A percentile compares a stretch with the other conserved stretches of the same genome.
Conservation (phyloP, 2,888 invertebrate genomes). For the Schrankia costaestrigalis region DNA sequence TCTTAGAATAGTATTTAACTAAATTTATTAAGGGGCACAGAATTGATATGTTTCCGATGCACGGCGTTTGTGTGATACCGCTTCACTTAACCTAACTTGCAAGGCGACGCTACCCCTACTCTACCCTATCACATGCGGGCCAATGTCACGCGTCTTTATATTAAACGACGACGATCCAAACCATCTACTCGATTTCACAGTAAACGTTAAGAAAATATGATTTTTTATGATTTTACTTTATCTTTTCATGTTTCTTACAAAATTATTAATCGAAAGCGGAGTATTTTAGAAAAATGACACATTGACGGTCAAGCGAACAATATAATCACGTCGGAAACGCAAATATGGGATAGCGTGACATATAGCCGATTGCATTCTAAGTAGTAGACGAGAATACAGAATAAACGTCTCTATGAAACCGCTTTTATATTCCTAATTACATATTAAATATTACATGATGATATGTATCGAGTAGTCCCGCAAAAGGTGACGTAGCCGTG, state of each 20-base stretch:
- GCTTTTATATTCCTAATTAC: conserved; percentile 77
- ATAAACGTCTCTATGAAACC: conserved; percentile 81
- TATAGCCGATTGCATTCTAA: conserved; percentile 73
- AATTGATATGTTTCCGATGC: conserved; percentile 89
- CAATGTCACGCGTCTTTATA: conserved; percentile 69
- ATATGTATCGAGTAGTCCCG: conserved; percentile 88
- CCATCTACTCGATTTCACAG: conserved; percentile 67
- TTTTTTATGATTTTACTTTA: conserved; percentile 34
- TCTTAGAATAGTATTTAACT: conserved; percentile 78
- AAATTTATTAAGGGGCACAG: conserved; percentile 87
- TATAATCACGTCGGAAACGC: conserved; percentile 40
- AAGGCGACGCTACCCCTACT: conserved; percentile 76
- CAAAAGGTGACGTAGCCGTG: conserved; percentile 80
- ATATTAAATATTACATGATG: conserved; percentile 84
- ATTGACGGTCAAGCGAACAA: conserved; percentile 53
- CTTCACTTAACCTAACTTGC: conserved; percentile 79
- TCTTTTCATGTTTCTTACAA: conserved; percentile 34
- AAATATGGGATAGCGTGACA: conserved; percentile 71
- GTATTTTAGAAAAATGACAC: conserved; percentile 38
- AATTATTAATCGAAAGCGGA: conserved; percentile 42
- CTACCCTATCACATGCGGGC: conserved; percentile 78
- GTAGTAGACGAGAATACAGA: conserved; percentile 77
- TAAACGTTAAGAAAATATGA: conserved; percentile 66
- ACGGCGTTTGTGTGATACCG: conserved; percentile 84
- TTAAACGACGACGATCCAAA: conserved; percentile 49